Base-by-base conservation (phyloP, 2,797 vertebrate species). In the Clarias fuscus region DNA sequence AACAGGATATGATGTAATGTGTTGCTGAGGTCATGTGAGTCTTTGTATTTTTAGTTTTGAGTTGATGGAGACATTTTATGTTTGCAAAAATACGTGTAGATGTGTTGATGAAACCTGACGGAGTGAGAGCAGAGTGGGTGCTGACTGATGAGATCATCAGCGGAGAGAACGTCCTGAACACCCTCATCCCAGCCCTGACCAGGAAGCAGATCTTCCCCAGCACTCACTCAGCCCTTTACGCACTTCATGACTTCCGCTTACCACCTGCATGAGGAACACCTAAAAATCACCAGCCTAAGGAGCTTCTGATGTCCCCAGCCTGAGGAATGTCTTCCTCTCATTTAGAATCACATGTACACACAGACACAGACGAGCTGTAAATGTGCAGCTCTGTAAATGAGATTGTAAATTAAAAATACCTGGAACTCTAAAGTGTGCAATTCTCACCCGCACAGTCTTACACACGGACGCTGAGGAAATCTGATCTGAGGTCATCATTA, bases 401-500 rank as follows among this genome's bases (percentile, higher is more conserved):
- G 10, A 20, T 10, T 22, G 1, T 43, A 17, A 33, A 68, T 6
- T 17, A 7, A 33, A 33, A 30, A 30, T 67, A 11, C 22, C 30
- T 20, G 68, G 1, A 40, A 70, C 24, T 0, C 7, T 43, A 5
- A 40, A 11, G 8, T 24, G 37, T 43, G 3, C 15, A 70, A 30
- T 53, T 73, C 8, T 14, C 71, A 73, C 22, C 43, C 22, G 53
- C 43, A 53, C 72, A 24, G 7, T 43, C 71, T 5, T n/a, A 59
- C 75, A 33, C 27, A 37, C 48, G 58, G 43, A 77, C 53, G 48
- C 59, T 65, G 7, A 80, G 61, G 88, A 85, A 89, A 90, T 65
- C 56, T 79, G 86, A 89, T 89, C 72, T 84, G 14, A 68, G 58
- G 37, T 37, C 78, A 75, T 67, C 22, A 11, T 73, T 83, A 59